phyloP scores from a whole-genome alignment of 2,113 vertebrate genomes.

The Ailuropoda melanoleuca region DNA sequence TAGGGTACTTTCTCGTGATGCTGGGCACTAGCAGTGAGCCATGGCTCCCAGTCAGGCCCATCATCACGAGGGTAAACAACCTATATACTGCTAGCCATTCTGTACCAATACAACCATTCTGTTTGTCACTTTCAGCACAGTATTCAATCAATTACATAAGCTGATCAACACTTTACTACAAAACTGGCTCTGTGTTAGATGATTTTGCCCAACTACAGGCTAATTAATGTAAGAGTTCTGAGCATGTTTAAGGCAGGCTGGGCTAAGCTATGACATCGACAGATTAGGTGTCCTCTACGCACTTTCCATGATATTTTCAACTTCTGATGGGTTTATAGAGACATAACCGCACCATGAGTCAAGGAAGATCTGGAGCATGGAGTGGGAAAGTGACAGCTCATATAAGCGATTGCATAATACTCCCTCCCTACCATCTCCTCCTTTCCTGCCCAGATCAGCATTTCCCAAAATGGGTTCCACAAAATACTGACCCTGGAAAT shows the following conservation, averaged over 20 bases:
- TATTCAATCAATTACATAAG: not conserved
- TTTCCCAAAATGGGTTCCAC: constrained; percentile 32
- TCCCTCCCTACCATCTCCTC: not conserved
- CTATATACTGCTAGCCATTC: not conserved
- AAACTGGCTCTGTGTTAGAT: not conserved
- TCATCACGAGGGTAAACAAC: not conserved
- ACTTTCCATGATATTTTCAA: not conserved
- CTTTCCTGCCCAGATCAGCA: constrained; percentile 47
- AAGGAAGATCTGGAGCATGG: not conserved
- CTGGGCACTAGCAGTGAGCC: not conserved
- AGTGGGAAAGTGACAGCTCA: constrained; percentile 3
- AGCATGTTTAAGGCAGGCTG: not conserved
- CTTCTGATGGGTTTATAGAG: not conserved
- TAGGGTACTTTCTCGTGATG: not conserved
- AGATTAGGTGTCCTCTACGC: not conserved
- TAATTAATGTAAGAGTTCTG: not conserved
- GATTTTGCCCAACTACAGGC: not conserved
- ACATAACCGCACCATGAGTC: not conserved
- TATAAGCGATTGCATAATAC: not conserved
- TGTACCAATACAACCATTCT: not conserved
- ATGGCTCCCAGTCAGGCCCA: not conserved
- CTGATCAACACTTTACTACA: not conserved
- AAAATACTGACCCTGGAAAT: constrained; percentile 7
- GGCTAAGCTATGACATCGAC: not conserved
- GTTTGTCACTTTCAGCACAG: not conserved